Conservation (phyloP, 2,797 vertebrate species). For the Onychomys arenicola region DNA sequence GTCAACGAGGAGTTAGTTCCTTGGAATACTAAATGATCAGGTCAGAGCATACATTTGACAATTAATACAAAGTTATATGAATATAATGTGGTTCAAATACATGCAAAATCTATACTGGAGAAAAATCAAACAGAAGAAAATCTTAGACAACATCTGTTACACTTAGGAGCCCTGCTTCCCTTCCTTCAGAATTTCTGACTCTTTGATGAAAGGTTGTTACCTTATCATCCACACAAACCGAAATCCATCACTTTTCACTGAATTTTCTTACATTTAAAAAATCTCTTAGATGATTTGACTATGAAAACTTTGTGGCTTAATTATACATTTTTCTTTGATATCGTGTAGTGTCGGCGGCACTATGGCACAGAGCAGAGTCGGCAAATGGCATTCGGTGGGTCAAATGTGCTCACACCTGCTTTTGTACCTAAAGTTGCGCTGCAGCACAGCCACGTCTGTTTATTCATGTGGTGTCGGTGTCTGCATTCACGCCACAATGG, state of each 20-base stretch:
- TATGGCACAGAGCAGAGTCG: neutral
- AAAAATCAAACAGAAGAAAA: neutral
- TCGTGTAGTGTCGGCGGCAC: neutral
- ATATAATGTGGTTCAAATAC: neutral
- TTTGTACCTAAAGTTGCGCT: conserved; percentile 36
- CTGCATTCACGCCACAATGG: neutral
- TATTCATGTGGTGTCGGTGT: neutral
- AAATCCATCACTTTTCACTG: neutral
- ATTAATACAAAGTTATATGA: neutral
- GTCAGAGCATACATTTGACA: neutral
- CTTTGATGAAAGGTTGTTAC: neutral
- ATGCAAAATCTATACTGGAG: neutral
- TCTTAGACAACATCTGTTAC: neutral
- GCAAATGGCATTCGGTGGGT: neutral
- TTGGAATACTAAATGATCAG: neutral
- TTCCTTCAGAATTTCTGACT: conserved; percentile 26
- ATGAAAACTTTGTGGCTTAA: neutral
- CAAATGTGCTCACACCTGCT: neutral
- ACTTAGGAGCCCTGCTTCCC: neutral
- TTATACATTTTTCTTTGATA: neutral
- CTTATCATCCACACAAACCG: neutral
- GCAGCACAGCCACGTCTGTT: neutral
- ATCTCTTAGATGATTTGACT: neutral
- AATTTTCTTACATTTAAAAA: neutral
- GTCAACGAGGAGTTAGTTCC: neutral